phyloP scores from a whole-genome alignment of 2,888 invertebrate species.

The Rutpela maculata region DNA sequence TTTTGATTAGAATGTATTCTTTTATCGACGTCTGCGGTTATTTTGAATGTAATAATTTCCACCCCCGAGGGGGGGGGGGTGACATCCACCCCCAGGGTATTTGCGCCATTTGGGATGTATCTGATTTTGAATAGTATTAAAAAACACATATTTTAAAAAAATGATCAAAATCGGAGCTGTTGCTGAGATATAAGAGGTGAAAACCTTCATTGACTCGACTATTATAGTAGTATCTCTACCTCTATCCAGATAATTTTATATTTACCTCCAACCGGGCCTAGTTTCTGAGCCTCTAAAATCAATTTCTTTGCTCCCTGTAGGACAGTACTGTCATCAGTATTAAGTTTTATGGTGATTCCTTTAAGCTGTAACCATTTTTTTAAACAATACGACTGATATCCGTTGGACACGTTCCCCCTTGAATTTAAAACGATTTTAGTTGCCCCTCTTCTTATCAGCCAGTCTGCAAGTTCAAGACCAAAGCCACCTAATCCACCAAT shows the following conservation, averaged over 20 bases:
- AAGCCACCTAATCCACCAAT: conserved; percentile 81
- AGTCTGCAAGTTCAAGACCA: conserved; percentile 79
- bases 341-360: conserved; percentile 71
- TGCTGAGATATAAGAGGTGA: no score
- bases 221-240: no score
- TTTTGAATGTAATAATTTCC: no score
- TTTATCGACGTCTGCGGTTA: no score
- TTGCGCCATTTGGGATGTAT: no score
- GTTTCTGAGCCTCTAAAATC: conserved; percentile 69
- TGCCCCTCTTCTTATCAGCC: conserved; percentile 79
- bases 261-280: conserved; percentile 78
- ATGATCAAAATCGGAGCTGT: no score
- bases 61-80: no score
- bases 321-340: conserved; percentile 71
- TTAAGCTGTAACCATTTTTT: conserved; percentile 56
- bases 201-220: no score
- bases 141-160: no score
- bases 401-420: conserved; percentile 76
- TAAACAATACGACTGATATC: conserved; percentile 78
- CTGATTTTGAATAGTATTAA: no score
- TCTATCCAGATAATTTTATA: neutral
- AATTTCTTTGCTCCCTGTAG: conserved; percentile 71
- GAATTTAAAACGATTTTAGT: conserved; percentile 78
- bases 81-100: no score
- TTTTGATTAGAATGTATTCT: no score